Percentiles rank a stretch among this genome's conserved stretches.
Evolutionary conservation across 2,888 invertebrate species (phyloP).

Genomic region (Leptarthrus brevirostris): DNA sequence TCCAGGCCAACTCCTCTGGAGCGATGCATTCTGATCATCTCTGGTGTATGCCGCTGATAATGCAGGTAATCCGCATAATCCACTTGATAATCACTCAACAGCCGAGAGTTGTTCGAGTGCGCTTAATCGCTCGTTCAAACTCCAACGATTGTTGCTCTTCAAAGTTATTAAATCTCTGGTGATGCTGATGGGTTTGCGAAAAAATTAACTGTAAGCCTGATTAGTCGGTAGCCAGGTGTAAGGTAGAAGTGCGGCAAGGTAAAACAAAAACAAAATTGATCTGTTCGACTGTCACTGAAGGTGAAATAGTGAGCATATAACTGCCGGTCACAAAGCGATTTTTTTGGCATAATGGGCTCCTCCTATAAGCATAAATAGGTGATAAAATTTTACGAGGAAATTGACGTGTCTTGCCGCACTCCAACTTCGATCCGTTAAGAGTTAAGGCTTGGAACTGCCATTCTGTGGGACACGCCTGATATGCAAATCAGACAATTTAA

Average conservation of each 20-base stretch:
- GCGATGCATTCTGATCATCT: conserved; percentile 37
- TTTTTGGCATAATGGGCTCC: conserved; percentile 6
- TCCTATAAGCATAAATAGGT: conserved; percentile 10
- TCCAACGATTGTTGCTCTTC: conserved; percentile 36
- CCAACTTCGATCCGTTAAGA: background rate
- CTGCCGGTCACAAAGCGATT: background rate
- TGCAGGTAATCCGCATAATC: conserved; percentile 37
- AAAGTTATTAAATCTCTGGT: conserved; percentile 33
- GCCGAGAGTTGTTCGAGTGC: conserved; percentile 40
- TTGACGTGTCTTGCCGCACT: background rate
- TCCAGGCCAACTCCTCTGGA: conserved; percentile 43
- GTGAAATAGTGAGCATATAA: background rate
- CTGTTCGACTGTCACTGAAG: background rate
- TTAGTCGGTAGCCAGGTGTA: conserved; percentile 1
- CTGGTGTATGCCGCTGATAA: conserved; percentile 37
- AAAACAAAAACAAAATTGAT: background rate
- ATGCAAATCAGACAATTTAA: conserved; percentile 15
- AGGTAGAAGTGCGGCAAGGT: no score
- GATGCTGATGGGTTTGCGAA: conserved; percentile 16
- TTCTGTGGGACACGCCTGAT: background rate
- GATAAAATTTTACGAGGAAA: conserved; percentile 21
- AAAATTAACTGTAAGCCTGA: background rate
- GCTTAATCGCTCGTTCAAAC: conserved; percentile 42
- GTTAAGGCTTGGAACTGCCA: background rate
- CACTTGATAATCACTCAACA: conserved; percentile 35